These are phyloP conservation scores for Caenorhabditis briggsae DNA, from an alignment of 1,140 invertebrate genomes.

Conservation along the genomic window DNA sequence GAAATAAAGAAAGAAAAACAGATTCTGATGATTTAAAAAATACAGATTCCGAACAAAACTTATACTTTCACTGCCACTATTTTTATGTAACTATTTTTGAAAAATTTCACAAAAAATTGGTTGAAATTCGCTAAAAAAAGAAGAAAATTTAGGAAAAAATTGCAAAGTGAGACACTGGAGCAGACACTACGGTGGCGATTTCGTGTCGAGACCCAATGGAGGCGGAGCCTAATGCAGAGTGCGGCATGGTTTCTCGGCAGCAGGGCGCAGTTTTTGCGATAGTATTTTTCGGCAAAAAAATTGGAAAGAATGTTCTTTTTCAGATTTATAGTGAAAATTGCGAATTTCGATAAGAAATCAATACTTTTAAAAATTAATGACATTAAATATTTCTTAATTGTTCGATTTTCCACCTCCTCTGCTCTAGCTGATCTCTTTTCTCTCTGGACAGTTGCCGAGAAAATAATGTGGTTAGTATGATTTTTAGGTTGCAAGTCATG, in stretches of 20 bases:
- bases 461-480: no score
- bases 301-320: no score
- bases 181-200: neutral
- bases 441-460: no score
- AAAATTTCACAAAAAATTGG: neutral
- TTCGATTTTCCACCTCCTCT: no score
- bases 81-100: neutral
- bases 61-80: neutral
- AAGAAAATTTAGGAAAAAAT: slow-evolving; percentile 22
- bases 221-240: neutral
- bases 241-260: neutral
- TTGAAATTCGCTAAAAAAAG: neutral
- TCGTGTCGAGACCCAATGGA: slow-evolving; percentile 15
- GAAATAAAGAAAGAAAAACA: neutral
- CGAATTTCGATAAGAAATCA: no score
- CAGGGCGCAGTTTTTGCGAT: no score
- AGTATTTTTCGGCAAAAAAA: no score
- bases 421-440: no score
- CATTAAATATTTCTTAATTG: no score
- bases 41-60: neutral
- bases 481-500: no score
- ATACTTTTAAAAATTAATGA: no score
- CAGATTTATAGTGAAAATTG: no score
- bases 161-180: neutral
- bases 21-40: neutral